phyloP scores from a whole-genome alignment of 2,888 invertebrate species.

The Noctua janthina region DNA sequence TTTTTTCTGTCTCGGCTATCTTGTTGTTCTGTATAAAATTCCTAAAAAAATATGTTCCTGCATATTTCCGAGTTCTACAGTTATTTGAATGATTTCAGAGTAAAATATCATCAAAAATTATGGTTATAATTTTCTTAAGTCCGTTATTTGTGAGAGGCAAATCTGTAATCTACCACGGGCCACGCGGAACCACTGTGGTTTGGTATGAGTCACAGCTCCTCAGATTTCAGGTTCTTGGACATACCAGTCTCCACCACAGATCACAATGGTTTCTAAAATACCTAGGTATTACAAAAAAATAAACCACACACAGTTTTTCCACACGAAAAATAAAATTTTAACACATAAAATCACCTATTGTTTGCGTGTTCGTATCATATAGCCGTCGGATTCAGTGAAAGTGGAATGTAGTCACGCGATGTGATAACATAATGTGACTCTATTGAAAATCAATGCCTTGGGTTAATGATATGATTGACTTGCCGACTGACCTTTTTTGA shows the following conservation, averaged over 20 bases:
- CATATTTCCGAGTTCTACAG: too few species aligned
- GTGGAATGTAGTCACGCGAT: constrained; percentile 59
- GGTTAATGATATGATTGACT: constrained; percentile 64
- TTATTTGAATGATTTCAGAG: too few species aligned
- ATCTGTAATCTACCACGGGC: not conserved
- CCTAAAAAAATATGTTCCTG: too few species aligned
- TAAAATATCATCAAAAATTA: too few species aligned
- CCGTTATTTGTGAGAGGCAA: not conserved
- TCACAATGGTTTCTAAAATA: not conserved
- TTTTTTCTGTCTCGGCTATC: too few species aligned
- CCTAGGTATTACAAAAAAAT: not conserved
- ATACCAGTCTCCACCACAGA: too few species aligned
- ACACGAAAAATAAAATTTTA: constrained; percentile 29
- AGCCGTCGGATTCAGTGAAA: constrained; percentile 56
- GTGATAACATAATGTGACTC: constrained; percentile 61
- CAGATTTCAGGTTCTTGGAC: too few species aligned
- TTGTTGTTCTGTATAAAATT: too few species aligned
- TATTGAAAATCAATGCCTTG: constrained; percentile 65
- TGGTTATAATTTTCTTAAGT: too few species aligned
- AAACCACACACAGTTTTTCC: not conserved
- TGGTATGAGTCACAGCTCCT: too few species aligned
- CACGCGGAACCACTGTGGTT: too few species aligned
- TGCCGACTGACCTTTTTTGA: constrained; percentile 48
- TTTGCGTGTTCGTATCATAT: constrained; percentile 62
- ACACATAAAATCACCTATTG: constrained; percentile 57